Percentiles rank a stretch among this genome's conserved stretches.
phyloP scores from a whole-genome alignment of 2,888 invertebrate species.

The Octonoba sinensis region DNA sequence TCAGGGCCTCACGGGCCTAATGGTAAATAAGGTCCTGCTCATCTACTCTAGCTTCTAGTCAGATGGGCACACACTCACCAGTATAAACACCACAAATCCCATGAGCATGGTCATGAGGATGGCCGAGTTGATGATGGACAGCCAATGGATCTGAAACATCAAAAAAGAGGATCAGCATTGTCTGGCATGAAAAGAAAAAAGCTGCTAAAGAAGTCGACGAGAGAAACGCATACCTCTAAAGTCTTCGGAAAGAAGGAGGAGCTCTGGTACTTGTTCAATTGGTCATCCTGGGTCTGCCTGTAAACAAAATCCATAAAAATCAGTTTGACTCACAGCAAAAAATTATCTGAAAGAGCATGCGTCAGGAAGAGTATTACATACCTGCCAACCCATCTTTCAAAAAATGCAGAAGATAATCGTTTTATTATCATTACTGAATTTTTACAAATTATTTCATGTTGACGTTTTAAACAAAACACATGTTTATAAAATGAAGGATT shows the following conservation, averaged over 20 bases:
- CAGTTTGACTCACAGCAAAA: no score
- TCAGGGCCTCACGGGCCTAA: no score
- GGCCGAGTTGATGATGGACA: slow-evolving; percentile 74
- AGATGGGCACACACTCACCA: slow-evolving; percentile 71
- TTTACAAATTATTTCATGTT: no score
- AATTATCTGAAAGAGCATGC: no score
- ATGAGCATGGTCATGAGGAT: slow-evolving; percentile 73
- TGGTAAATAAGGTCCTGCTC: no score
- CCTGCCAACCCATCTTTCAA: no score
- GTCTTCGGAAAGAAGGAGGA: slow-evolving; percentile 73
- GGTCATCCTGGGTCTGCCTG: slow-evolving; percentile 71
- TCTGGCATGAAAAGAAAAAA: neutral
- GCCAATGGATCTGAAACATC: slow-evolving; percentile 73
- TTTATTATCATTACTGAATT: no score
- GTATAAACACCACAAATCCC: slow-evolving; percentile 73
- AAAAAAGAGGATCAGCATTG: neutral
- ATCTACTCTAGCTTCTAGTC: no score
- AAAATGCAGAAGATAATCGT: no score
- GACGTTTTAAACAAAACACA: no score
- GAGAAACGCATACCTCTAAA: slow-evolving; percentile 70
- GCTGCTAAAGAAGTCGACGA: neutral
- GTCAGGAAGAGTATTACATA: no score
- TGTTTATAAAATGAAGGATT: no score
- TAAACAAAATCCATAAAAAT: slow-evolving; percentile 41
- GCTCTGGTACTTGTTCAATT: slow-evolving; percentile 70